These are phyloP conservation scores for Montipora capitata DNA, from an alignment of 92 coral and sea anemone genomes.

Conservation along the genomic window DNA sequence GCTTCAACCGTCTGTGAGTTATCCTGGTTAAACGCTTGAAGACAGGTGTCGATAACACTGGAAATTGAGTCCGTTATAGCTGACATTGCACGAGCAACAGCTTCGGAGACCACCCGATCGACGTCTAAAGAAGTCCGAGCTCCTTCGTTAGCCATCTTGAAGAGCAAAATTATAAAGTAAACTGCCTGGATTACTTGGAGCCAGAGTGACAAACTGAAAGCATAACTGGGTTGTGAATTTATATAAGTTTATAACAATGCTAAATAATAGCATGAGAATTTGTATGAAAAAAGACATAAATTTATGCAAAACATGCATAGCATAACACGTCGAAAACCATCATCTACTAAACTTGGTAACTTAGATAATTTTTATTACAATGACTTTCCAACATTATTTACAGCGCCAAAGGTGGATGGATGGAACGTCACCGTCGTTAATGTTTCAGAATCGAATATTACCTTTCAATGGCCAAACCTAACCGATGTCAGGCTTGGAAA, in stretches of 20 bases:
- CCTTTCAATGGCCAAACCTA: slow-evolving; percentile 19
- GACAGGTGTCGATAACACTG: no score
- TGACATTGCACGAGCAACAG: no score
- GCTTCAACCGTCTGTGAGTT: no score
- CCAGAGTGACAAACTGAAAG: not conserved
- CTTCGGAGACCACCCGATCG: no score
- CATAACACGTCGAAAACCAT: no score
- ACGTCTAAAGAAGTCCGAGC: no score
- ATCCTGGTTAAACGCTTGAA: no score
- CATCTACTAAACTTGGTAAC: no score
- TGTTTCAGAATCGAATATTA: not conserved
- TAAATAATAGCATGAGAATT: not conserved
- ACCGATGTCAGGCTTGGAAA: not conserved
- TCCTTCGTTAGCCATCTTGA: no score
- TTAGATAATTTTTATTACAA: no score
- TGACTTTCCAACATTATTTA: not conserved
- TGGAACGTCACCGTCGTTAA: slow-evolving; percentile 3
- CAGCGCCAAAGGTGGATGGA: slow-evolving; percentile 12
- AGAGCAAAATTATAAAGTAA: not conserved
- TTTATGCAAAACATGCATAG: no score
- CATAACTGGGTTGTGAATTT: slow-evolving; percentile 27
- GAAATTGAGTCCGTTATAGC: no score
- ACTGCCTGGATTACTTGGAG: not conserved
- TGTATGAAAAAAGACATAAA: not conserved
- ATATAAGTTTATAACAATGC: not conserved